phyloP scores from a whole-genome alignment of 1,140 invertebrate species.

The Drosophila seguyi region DNA sequence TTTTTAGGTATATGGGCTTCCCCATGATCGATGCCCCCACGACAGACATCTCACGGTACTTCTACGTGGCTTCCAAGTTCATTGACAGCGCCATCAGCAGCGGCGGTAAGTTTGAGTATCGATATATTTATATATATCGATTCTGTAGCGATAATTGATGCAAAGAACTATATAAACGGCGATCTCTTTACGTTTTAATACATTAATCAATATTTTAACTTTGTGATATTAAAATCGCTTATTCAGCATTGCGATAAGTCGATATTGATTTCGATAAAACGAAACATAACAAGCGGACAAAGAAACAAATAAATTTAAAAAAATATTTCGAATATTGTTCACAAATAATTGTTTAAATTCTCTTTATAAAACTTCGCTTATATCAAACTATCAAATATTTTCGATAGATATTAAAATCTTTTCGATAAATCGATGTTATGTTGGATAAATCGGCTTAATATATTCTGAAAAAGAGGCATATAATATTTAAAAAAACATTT shows the following conservation, averaged over 20 bases:
- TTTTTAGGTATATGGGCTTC: conserved; percentile 91
- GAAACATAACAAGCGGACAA: neutral
- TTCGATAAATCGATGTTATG: too few species aligned
- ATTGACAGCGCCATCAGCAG: conserved; percentile 91
- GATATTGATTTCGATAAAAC: neutral
- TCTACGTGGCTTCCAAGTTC: conserved; percentile 91
- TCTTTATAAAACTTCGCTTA: too few species aligned
- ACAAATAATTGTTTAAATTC: too few species aligned
- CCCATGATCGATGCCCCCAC: conserved; percentile 90
- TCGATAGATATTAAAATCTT: too few species aligned
- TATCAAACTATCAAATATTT: too few species aligned
- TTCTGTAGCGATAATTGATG: neutral
- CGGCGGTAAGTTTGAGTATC: conserved; percentile 87
- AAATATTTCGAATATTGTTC: too few species aligned
- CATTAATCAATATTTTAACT: neutral
- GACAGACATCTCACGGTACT: conserved; percentile 92
- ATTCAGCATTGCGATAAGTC: neutral
- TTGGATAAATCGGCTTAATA: too few species aligned
- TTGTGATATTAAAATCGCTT: neutral
- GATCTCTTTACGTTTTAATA: neutral
- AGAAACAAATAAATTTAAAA: too few species aligned
- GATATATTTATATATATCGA: neutral
- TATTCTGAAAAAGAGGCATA: too few species aligned
- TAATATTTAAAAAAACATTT: too few species aligned
- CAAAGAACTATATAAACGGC: neutral